Conservation (phyloP, 2,888 invertebrate species). For the Plebejus argus region DNA sequence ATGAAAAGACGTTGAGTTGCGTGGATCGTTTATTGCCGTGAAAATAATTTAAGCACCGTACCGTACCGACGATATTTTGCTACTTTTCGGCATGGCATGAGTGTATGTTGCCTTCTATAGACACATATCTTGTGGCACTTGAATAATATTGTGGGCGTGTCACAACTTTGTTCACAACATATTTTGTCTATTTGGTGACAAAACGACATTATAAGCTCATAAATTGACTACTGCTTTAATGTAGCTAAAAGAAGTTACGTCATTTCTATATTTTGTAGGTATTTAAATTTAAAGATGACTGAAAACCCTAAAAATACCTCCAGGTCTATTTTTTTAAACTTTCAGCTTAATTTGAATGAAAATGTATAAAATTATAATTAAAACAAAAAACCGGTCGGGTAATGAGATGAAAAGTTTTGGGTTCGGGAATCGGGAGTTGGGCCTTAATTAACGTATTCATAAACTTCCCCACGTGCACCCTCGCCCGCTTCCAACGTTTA, state of each 20-base stretch:
- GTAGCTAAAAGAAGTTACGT: too few relatives aligned
- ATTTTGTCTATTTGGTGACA: too few relatives aligned
- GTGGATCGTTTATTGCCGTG: background rate
- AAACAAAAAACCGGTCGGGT: slow-evolving; percentile 2
- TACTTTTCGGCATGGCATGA: too few relatives aligned
- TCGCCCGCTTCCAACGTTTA: slow-evolving; percentile 1
- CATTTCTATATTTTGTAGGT: too few relatives aligned
- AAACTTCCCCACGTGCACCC: background rate
- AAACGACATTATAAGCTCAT: too few relatives aligned
- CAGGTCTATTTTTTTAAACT: background rate
- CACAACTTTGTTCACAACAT: too few relatives aligned
- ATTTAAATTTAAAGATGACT: too few relatives aligned
- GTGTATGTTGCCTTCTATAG: too few relatives aligned
- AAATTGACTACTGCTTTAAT: too few relatives aligned
- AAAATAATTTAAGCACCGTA: background rate
- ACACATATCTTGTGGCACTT: too few relatives aligned
- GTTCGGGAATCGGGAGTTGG: background rate
- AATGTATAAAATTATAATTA: slow-evolving; percentile 5
- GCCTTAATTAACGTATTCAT: slow-evolving; percentile 21
- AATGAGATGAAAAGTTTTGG: slow-evolving; percentile 20
- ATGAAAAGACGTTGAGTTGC: background rate
- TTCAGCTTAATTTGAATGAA: background rate
- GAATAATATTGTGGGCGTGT: too few relatives aligned
- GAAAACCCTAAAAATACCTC: background rate
- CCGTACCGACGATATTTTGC: background rate